Base-by-base conservation (phyloP, 2,888 invertebrate species). In the Synanthedon vespiformis region DNA sequence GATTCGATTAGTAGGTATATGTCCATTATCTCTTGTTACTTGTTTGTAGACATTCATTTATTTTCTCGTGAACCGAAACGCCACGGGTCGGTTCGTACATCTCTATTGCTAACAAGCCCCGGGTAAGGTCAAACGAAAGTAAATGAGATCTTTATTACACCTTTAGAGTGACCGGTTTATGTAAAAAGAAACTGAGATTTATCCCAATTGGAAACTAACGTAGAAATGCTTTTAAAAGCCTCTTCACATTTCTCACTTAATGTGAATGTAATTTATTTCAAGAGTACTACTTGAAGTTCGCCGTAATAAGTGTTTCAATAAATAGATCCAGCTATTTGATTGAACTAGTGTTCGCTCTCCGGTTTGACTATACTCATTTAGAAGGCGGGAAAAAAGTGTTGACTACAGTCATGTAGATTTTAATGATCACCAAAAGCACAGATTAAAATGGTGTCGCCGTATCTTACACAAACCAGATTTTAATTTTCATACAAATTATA, bases 121-220 rank as follows among this genome's bases (percentile, higher is more conserved):
- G 34, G 64, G 64, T 70, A 68, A 72, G 74, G 73, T 73, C 67
- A 74, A 74, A 77, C 72, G 70, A 76, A 70, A 70, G 67, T 71
- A 72, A 74, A 78, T 70, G 74, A 64, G 64, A 55, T 60, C 68
- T 63, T 69, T 74, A 70, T 68, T 72, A 61, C 65, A 67, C 65
- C 63, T 69, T 62, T 65, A 69, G 70, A 80, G 74, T 77, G 76
- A 74, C 66, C 71, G 68, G 73, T 80, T 81, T 74, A 80, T 77
- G 73, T 77, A 63, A 65, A 65, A 68, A 71, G 69, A 66, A 74
- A 72, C 67, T 68, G 70, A 71, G 73, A 75, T 80, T 76, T 67
- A 79, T 81, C 70, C 74, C 73, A 64, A 74, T 80, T 66, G 66
- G 64, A 65, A 64, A 57, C 58, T 57, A 59, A 53, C 56, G 55